These are phyloP conservation scores for Calameuta pallipes DNA, from an alignment of 2,888 invertebrate species.

Conservation along the genomic window DNA sequence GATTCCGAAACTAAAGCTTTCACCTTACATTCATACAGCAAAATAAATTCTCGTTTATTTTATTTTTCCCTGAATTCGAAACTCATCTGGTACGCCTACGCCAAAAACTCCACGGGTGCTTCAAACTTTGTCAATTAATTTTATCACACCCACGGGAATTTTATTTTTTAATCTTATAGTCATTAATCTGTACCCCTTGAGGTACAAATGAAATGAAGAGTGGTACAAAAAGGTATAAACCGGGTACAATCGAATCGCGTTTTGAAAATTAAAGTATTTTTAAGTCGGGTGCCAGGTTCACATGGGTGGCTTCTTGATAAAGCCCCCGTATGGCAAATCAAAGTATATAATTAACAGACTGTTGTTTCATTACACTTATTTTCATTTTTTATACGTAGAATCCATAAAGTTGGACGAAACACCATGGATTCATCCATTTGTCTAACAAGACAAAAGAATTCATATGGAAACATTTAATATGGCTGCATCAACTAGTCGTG, in stretches of 20 bases:
- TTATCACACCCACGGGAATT: background rate
- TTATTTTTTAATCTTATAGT: background rate
- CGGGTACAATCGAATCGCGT: too few species aligned
- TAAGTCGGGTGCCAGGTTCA: too few species aligned
- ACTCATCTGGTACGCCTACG: background rate
- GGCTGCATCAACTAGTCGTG: background rate
- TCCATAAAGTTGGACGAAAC: background rate
- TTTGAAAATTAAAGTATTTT: too few species aligned
- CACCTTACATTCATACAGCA: background rate
- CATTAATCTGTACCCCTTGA: background rate
- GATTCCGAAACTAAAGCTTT: background rate
- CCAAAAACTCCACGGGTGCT: background rate
- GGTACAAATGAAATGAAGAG: too few species aligned
- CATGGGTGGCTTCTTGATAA: background rate
- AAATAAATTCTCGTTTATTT: background rate
- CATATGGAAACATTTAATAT: conserved; percentile 1
- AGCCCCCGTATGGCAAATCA: background rate
- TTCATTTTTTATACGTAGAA: background rate
- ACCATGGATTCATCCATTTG: conserved; percentile 11
- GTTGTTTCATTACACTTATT: background rate
- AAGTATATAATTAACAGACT: background rate
- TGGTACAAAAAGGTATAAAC: too few species aligned
- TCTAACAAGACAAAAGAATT: background rate
- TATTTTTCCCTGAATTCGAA: background rate
- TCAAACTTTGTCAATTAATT: background rate